Conservation (phyloP, 2,113 vertebrate species). For the Hippolais icterina region DNA sequence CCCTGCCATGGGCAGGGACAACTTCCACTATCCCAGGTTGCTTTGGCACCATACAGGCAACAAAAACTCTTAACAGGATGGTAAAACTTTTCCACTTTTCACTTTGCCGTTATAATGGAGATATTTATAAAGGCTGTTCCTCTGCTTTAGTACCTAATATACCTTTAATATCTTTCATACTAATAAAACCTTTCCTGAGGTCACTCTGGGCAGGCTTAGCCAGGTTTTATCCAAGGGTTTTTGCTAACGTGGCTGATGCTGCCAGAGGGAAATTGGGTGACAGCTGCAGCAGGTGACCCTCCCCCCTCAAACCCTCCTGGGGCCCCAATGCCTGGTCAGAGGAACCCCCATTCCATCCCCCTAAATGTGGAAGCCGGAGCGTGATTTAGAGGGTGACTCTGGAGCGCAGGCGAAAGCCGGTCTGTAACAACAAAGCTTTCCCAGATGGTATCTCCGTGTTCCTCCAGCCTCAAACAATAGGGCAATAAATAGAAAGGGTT, state of each 20-base stretch:
- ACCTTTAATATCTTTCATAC: not conserved
- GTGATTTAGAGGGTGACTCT: not conserved
- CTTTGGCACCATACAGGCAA: fast-evolving
- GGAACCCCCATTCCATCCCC: not conserved
- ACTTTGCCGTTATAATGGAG: not conserved
- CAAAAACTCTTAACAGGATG: not conserved
- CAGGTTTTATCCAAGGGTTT: not conserved
- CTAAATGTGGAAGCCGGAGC: not conserved
- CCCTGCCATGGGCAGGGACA: not conserved
- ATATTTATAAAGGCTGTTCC: not conserved
- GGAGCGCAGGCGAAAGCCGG: not conserved
- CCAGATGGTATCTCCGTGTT: not conserved
- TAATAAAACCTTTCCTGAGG: not conserved
- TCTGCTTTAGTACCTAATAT: not conserved
- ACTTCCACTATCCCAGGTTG: not conserved
- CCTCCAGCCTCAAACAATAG: constrained; percentile 16
- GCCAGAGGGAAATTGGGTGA: not conserved
- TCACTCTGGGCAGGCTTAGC: not conserved
- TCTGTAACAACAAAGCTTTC: not conserved
- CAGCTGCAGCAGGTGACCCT: not conserved
- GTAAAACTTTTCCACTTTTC: not conserved
- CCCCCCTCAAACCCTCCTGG: not conserved
- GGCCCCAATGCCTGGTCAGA: not conserved
- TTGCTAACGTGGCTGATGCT: not conserved
- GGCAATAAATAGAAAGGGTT: constrained; percentile 51